Percentiles rank a stretch among this genome's conserved stretches.
phyloP scores from a whole-genome alignment of 2,888 invertebrate species.

The Chelonus formosanus region DNA sequence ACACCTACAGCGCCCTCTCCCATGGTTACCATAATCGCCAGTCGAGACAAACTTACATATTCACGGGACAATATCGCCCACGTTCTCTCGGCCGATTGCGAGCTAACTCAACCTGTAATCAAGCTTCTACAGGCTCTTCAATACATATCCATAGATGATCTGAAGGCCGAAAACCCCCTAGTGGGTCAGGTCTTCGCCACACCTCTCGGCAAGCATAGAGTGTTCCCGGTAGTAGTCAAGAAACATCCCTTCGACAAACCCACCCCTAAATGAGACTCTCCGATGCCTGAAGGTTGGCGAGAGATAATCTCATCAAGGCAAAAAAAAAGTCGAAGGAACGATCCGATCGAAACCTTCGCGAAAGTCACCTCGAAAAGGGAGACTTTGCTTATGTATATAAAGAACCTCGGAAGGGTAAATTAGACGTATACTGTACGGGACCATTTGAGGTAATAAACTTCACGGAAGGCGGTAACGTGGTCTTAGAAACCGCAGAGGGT shows the following conservation, averaged over 20 bases:
- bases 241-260: not conserved
- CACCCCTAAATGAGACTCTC: not conserved
- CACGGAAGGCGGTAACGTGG: not conserved
- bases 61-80: slow-evolving; percentile 22
- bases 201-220: not conserved
- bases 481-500: slow-evolving; percentile 8
- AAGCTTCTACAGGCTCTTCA: slow-evolving; percentile 7
- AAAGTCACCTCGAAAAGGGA: not conserved
- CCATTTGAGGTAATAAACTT: slow-evolving; percentile 21
- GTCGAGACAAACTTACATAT: slow-evolving; percentile 24
- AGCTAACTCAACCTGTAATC: slow-evolving; percentile 2
- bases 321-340: slow-evolving; percentile 7
- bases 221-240: not conserved
- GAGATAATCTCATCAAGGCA: not conserved
- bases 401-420: slow-evolving; percentile 17
- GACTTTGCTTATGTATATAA: slow-evolving; percentile 8
- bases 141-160: not conserved
- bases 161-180: not conserved
- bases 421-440: not conserved
- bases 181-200: slow-evolving; percentile 7
- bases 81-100: slow-evolving; percentile 26
- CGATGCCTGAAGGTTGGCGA: not conserved
- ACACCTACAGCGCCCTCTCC: no score
- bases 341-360: slow-evolving; percentile 7
- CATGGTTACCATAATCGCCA: no score